These are phyloP conservation scores for Clepsis dumicolana DNA, from an alignment of 2,888 invertebrate species.

Conservation along the genomic window DNA sequence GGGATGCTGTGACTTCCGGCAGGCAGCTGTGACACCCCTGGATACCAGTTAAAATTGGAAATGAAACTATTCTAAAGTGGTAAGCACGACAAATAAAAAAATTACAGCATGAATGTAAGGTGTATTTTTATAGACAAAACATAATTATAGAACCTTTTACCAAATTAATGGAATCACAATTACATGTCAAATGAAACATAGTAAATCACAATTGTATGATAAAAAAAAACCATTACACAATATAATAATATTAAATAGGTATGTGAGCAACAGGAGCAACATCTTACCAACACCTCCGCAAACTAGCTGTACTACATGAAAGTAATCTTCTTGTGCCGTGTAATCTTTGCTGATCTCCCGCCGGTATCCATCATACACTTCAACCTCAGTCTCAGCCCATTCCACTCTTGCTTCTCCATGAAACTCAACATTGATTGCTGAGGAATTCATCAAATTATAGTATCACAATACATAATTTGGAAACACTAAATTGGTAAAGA, in stretches of 20 bases:
- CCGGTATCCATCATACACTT: conserved; percentile 54
- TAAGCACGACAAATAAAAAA: no score
- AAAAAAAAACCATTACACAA: no score
- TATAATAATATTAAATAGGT: no score
- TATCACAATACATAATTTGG: background rate
- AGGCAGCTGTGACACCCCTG: conserved; percentile 56
- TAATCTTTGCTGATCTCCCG: conserved; percentile 55
- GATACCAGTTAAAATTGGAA: background rate
- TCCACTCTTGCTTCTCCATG: conserved; percentile 64
- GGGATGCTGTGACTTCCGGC: conserved; percentile 59
- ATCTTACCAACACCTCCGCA: conserved; percentile 61
- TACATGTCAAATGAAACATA: no score
- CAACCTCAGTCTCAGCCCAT: conserved; percentile 64
- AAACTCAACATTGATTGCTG: conserved; percentile 61
- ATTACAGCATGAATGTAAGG: no score
- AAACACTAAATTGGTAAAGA: background rate
- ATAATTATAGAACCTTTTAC: no score
- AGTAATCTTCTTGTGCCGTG: conserved; percentile 64
- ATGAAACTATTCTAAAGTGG: no score
- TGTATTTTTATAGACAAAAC: no score
- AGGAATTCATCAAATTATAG: conserved; percentile 40
- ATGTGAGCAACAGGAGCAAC: conserved; percentile 12
- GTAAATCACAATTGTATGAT: no score
- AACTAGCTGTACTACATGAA: conserved; percentile 59
- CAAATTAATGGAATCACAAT: no score